These are phyloP conservation scores for Tragelaphus eurycerus DNA, from an alignment of 2,797 vertebrate genomes.

Conservation along the genomic window DNA sequence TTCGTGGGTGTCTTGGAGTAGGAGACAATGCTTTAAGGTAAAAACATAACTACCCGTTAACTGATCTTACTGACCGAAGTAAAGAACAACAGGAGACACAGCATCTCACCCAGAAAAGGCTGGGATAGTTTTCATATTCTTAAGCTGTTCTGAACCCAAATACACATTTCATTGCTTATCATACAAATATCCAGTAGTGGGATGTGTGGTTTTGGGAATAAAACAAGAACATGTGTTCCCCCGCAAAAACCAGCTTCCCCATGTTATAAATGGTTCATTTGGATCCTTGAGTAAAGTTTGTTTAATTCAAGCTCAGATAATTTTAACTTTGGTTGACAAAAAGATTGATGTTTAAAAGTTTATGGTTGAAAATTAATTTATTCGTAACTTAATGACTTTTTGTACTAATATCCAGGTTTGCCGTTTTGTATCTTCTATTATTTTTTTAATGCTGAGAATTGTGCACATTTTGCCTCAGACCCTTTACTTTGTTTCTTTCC, in stretches of 20 bases:
- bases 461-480: constrained; percentile 29
- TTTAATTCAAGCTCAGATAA: neutral
- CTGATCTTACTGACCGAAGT: neutral
- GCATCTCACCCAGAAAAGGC: neutral
- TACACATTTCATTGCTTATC: neutral
- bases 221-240: neutral
- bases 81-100: neutral
- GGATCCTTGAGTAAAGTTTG: neutral
- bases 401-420: neutral
- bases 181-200: neutral
- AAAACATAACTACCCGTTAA: neutral
- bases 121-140: neutral
- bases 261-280: neutral
- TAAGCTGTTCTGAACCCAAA: constrained; percentile 4
- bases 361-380: neutral
- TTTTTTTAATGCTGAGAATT: constrained; percentile 2
- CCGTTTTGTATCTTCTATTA: neutral
- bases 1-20: constrained; percentile 95
- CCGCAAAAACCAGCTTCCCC: neutral
- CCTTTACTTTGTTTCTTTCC: constrained; percentile 42
- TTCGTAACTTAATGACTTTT: neutral
- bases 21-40: constrained; percentile 97
- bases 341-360: neutral
- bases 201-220: neutral
- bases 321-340: constrained; percentile 3